Conservation (phyloP, 2,113 vertebrate species). For the cattle (Bos taurus) region ARS-UCD2.0 NC_037342.1:51634001-51634500, state of each 20-base stretch:
- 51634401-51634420: constrained; percentile 97
- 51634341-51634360: constrained; percentile 97
- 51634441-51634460: constrained; percentile 98
- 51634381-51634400: constrained; percentile 95
- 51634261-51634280: background rate
- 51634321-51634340: constrained; percentile 6
- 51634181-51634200: background rate
- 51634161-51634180: background rate
- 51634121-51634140: background rate
- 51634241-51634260: background rate
- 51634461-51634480: constrained; percentile 99
- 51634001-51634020: background rate
- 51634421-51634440: constrained; percentile 96
- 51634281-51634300: background rate
- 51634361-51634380: constrained; percentile 98
- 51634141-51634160: background rate
- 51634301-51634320: constrained; percentile 14
- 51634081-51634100: background rate
- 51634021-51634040: background rate
- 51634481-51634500: constrained; percentile 79
- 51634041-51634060: background rate
- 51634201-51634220: background rate
- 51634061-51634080: background rate
- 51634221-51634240: background rate
- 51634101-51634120: background rate